Evolutionary conservation across 2,888 invertebrate species (phyloP).

Genomic region (Dione vanillae): DNA sequence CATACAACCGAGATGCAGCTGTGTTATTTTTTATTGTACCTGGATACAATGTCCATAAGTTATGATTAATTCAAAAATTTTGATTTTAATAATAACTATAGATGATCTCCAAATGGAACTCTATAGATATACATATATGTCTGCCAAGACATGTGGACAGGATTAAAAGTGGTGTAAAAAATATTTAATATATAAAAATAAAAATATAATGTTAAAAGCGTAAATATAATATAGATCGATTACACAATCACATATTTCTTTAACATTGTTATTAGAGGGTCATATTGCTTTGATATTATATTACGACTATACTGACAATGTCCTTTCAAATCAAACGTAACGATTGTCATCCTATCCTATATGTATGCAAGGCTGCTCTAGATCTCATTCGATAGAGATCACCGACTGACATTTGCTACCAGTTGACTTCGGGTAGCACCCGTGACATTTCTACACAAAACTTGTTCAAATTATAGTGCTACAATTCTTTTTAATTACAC

Average conservation of each 20-base stretch:
- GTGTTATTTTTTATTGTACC: constrained; percentile 16
- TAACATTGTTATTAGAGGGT: constrained; percentile 4
- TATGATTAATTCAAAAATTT: not conserved
- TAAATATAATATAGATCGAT: not conserved
- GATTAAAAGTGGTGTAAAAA: too few species aligned
- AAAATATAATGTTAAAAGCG: not conserved
- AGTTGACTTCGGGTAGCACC: constrained; percentile 37
- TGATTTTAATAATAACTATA: not conserved
- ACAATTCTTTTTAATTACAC: constrained; percentile 16
- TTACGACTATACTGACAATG: constrained; percentile 13
- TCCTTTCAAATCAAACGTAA: constrained; percentile 25
- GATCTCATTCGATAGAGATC: constrained; percentile 47
- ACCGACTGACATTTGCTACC: constrained; percentile 52
- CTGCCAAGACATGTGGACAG: too few species aligned
- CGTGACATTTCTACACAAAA: constrained; percentile 48
- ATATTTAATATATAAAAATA: not conserved
- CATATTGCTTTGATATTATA: constrained; percentile 18
- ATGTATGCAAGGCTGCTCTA: constrained; percentile 42
- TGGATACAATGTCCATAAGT: constrained; percentile 28
- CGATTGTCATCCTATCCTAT: constrained; percentile 35
- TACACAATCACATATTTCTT: not conserved
- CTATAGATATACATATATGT: too few species aligned
- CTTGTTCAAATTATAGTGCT: constrained; percentile 40
- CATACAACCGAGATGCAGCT: constrained; percentile 23
- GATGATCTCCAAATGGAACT: too few species aligned